Evolutionary conservation across 2,797 vertebrate species (phyloP).

Genomic region (Chaetophractus vellerosus): DNA sequence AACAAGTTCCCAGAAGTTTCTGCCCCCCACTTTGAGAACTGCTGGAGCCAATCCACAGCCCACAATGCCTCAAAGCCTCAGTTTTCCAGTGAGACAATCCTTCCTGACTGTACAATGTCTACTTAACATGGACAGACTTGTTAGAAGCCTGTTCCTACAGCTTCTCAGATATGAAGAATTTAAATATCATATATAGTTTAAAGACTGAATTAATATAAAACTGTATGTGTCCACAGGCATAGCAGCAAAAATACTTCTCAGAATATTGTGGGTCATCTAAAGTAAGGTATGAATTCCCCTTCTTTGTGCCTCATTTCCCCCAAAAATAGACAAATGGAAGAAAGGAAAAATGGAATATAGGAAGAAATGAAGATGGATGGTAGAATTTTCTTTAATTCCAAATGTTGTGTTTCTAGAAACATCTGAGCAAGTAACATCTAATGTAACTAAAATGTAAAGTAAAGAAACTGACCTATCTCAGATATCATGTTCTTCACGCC

Average conservation of each 20-base stretch:
- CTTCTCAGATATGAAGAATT: neutral
- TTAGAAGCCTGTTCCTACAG: neutral
- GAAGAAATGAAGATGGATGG: neutral
- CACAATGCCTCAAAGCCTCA: accelerated
- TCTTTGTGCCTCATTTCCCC: no score
- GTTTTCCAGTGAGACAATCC: no score
- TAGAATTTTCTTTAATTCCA: neutral
- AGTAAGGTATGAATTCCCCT: neutral
- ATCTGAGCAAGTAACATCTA: neutral
- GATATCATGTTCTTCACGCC: neutral
- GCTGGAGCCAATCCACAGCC: neutral
- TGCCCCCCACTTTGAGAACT: neutral
- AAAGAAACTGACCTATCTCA: neutral
- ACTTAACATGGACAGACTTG: no score
- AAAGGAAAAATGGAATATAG: neutral
- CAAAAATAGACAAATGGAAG: accelerated
- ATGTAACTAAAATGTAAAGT: neutral
- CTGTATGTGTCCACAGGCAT: neutral
- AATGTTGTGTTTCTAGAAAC: constrained; percentile 54
- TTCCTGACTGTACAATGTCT: neutral
- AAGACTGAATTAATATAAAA: neutral
- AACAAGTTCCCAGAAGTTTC: neutral
- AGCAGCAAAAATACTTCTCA: neutral
- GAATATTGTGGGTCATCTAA: neutral
- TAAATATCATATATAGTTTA: neutral